phyloP scores from a whole-genome alignment of 2,113 vertebrate genomes.

The Dinomys branickii region DNA sequence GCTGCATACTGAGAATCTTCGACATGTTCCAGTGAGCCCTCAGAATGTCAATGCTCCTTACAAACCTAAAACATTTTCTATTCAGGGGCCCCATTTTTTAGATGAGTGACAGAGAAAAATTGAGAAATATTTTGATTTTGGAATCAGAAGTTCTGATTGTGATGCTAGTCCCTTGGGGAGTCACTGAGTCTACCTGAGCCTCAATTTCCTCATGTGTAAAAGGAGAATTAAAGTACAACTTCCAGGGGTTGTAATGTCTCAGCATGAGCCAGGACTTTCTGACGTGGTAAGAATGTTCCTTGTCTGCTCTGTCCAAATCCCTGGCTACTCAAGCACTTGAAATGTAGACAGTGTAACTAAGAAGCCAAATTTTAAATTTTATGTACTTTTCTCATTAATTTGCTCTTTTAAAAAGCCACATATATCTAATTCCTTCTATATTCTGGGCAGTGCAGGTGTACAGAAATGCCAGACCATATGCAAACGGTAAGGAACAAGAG shows the following conservation, averaged over 20 bases:
- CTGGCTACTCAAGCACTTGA: neutral
- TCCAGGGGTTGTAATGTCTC: neutral
- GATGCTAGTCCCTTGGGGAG: neutral
- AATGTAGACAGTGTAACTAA: neutral
- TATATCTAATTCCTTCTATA: neutral
- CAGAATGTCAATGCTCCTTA: neutral
- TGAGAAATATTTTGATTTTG: neutral
- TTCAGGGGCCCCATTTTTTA: neutral
- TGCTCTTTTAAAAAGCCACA: neutral
- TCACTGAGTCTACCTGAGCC: neutral
- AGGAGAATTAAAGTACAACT: neutral
- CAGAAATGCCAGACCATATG: neutral
- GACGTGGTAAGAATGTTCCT: neutral
- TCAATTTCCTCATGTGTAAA: neutral
- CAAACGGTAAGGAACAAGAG: neutral
- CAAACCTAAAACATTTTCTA: neutral
- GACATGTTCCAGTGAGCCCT: neutral
- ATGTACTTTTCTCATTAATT: neutral
- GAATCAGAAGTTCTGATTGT: neutral
- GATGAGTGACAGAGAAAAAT: neutral
- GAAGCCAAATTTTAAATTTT: neutral
- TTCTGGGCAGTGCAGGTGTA: neutral
- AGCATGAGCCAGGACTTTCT: neutral
- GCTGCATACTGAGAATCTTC: neutral
- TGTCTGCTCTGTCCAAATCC: no score